Evolutionary conservation across 2,113 vertebrate genomes (phyloP).

Genomic region (Oplegnathus fasciatus): DNA sequence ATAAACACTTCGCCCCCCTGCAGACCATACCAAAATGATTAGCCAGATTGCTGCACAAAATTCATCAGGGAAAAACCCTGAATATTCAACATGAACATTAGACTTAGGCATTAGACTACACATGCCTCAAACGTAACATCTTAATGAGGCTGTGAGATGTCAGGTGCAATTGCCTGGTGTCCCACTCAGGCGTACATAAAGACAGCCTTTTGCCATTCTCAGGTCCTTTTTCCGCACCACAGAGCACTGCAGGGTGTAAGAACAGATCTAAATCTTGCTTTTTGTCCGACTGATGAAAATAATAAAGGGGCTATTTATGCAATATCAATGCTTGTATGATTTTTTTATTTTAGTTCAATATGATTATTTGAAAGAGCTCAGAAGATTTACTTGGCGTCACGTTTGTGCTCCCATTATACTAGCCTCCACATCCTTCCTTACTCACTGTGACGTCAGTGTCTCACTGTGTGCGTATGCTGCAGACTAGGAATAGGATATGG

Average conservation of each 20-base stretch:
- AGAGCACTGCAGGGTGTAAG: not conserved
- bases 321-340: constrained; percentile 14
- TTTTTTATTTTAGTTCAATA: constrained; percentile 1
- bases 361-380: constrained; percentile 25
- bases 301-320: not conserved
- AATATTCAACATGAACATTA: constrained; percentile 31
- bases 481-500: constrained; percentile 12
- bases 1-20: not conserved
- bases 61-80: constrained; percentile 7
- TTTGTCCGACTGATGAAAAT: constrained; percentile 20
- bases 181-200: not conserved
- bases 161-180: constrained; percentile 1
- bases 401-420: constrained; percentile 1
- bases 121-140: constrained; percentile 5
- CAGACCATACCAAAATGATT: constrained; percentile 11
- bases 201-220: not conserved
- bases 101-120: not conserved
- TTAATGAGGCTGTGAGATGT: not conserved
- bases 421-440: constrained; percentile 2
- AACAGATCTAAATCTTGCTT: constrained; percentile 13
- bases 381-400: constrained; percentile 30
- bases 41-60: constrained; percentile 6
- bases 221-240: not conserved
- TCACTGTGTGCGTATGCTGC: constrained; percentile 2
- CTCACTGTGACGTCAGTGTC: constrained; percentile 34